phyloP scores from a whole-genome alignment of 2,888 invertebrate genomes.

The Dione vanillae region DNA sequence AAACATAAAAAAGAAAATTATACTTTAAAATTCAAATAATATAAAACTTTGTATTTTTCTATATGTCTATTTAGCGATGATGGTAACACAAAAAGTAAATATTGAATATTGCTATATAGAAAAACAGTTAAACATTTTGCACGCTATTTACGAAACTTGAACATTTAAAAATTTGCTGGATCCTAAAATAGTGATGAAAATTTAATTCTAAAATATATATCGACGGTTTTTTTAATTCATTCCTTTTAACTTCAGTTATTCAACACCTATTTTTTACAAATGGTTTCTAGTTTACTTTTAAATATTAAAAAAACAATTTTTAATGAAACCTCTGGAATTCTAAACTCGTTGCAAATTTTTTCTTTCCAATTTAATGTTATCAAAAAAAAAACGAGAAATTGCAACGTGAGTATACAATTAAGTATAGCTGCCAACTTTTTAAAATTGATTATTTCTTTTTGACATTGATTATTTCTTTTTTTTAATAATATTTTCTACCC shows the following conservation, averaged over 20 bases:
- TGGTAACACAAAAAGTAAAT: conserved; percentile 15
- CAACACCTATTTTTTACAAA: conserved; percentile 4
- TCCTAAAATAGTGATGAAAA: conserved; percentile 21
- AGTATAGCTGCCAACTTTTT: too few species aligned
- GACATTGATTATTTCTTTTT: too few species aligned
- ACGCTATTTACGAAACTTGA: conserved; percentile 16
- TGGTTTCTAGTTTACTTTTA: not conserved
- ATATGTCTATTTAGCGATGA: conserved; percentile 17
- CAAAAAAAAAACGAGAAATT: not conserved
- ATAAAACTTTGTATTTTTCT: not conserved
- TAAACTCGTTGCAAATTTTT: not conserved
- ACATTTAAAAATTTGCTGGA: conserved; percentile 14
- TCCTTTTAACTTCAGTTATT: not conserved
- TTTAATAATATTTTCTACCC: not conserved
- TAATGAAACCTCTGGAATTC: not conserved
- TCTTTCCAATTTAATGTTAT: not conserved
- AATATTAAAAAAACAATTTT: not conserved
- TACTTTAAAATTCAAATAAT: not conserved
- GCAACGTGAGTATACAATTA: not conserved
- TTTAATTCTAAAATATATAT: conserved; percentile 13
- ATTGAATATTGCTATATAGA: conserved; percentile 16
- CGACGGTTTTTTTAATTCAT: conserved; percentile 19
- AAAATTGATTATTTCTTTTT: too few species aligned
- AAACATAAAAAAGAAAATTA: not conserved
- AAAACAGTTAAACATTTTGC: conserved; percentile 19